Base-by-base conservation (phyloP, 2,797 vertebrate species). In the Neosilurus hyrtlii region DNA sequence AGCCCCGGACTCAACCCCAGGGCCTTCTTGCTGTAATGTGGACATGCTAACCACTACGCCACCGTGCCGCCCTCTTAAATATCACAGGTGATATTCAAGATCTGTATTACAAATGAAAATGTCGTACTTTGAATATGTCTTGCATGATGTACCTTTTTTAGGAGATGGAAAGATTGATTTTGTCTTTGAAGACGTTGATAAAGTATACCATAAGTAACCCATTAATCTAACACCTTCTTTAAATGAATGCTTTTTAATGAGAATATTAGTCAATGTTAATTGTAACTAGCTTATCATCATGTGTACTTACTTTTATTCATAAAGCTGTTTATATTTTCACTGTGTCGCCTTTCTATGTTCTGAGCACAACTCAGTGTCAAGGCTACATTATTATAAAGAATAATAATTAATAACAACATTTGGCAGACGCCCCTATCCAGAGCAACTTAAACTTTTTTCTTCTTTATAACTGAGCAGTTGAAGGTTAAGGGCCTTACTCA, bases 301-400 rank as follows among this genome's bases (percentile, higher is more conserved):
- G 20, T 77, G 35, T 61, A 77, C 49, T 65, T 78, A 24, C 51
- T 78, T 78, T 78, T 51, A 65, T 26, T 78, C 20, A 78, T 51
- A 65, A 78, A 78, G 76, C 49, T 65, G 59, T 65, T 78, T 65
- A 52, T 63, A 65, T 76, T 75, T 75, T 76, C 56, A 76, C 30
- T 15, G 73, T 59, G 54, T 76, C 30, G 26, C 73, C 73, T 61
- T 54, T 37, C 26, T 78, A 37, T 78, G 59, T 51, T 52, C 11
- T n/a, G 56, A 76, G 22, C 56, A 59, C 30, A 76, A 61, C 8
- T 18, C 14, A 62, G 37, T 16, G 15, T 52, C 43, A 74, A 24
- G 15, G 9, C 52, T 20, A 52, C 52, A 56, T 9, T 24, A 35
- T 30, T 74, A 20, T 30, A 30, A 74, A 56, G 30, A 56, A 35